Base-by-base conservation (phyloP, 2,797 vertebrate genomes). In the Pitangus sulphuratus region DNA sequence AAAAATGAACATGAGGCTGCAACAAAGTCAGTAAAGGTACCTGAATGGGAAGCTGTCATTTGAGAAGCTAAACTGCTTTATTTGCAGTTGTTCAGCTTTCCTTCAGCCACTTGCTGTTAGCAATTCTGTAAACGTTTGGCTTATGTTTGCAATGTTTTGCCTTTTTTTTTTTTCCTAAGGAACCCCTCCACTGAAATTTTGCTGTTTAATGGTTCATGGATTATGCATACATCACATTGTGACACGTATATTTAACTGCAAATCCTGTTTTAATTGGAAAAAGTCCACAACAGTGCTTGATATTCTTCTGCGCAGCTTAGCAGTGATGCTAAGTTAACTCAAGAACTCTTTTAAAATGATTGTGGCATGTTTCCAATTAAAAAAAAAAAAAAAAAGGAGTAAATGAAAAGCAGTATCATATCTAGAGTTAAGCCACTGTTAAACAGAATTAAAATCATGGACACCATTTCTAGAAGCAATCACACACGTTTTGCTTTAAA, bases 371-470 rank as follows among this genome's bases (percentile, higher is more conserved):
- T 90, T 92, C 84, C 92, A 97, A 87, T 30, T 15, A 54, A n/a
- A 44, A 33, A 31, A 62, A 71, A 51, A 53, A 66, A 30, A 17
- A 61, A 35, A 51, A 33, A 22, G 2, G 16, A 81, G 37, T 15
- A 53, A 58, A 88, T 89, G 44, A 77, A 97, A 96, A 92, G 50
- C 91, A 97, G 44, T 60, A 88, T 69, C 91, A 79, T 65, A 50
- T 58, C 72, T 82, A 92, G 84, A 95, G 78, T 93, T 96, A 95
- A 97, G 92, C 61, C 77, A 81, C 75, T 89, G 87, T 95, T 95
- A 97, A 93, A 93, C 76, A 90, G 93, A 96, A 95, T 75, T 93
- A 93, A 91, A 93, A 69, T 91, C 35, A 85, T 6, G 10, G 71
- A 26, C 30, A 68, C 37, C 42, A 28, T 44, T 45, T 84, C 83